Evolutionary conservation across 2,888 invertebrate genomes (phyloP).

Genomic region (Nemurella pictetii): DNA sequence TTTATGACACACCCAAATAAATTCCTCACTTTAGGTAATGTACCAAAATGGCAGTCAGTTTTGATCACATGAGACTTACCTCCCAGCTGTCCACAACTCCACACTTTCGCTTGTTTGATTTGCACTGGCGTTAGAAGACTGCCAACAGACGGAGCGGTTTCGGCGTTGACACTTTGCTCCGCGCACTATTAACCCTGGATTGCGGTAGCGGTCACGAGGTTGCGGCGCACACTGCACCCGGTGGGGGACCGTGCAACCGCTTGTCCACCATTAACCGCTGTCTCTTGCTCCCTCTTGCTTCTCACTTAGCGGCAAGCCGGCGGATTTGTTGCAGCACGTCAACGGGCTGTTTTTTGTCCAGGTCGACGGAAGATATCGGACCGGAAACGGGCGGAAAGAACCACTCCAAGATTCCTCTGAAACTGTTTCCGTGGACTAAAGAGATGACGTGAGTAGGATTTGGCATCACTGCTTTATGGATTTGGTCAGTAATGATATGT

Average conservation of each 20-base stretch:
- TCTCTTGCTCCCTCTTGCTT: neutral
- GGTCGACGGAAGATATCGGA: slow-evolving; percentile 23
- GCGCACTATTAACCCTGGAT: neutral
- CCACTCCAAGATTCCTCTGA: slow-evolving; percentile 18
- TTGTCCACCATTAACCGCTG: neutral
- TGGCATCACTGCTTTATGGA: no score
- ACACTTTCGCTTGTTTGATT: neutral
- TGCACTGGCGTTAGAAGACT: neutral
- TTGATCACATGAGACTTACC: neutral
- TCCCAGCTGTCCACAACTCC: neutral
- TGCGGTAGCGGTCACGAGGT: neutral
- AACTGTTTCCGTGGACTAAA: slow-evolving; percentile 71
- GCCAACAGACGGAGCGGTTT: neutral
- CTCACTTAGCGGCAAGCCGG: neutral
- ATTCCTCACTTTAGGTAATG: no score
- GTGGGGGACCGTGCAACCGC: neutral
- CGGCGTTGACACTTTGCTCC: neutral
- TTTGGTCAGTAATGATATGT: no score
- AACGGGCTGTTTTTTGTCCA: neutral
- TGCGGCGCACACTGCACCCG: neutral
- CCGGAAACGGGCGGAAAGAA: neutral
- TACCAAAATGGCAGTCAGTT: neutral
- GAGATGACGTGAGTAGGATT: slow-evolving; percentile 58
- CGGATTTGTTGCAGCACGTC: neutral
- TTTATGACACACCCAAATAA: no score